phyloP scores from a whole-genome alignment of 1,140 invertebrate genomes.

The Drosophila dunni region DNA sequence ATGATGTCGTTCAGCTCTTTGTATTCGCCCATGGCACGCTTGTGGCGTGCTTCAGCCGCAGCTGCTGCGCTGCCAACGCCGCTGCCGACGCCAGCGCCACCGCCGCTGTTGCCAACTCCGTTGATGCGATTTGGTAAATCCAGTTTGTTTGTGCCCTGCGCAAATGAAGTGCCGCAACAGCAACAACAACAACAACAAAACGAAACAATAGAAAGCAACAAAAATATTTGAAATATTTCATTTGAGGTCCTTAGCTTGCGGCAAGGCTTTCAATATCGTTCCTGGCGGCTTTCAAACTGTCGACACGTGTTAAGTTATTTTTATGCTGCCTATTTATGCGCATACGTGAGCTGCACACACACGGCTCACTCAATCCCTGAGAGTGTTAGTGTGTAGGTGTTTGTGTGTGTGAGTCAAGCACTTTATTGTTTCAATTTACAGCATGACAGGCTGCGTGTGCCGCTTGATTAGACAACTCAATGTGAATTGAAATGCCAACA shows the following conservation, averaged over 20 bases:
- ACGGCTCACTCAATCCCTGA: slow-evolving; percentile 8
- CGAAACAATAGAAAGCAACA: slow-evolving; percentile 20
- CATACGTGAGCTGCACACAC: slow-evolving; percentile 68
- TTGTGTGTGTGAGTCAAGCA: slow-evolving; percentile 69
- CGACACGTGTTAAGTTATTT: slow-evolving; percentile 83
- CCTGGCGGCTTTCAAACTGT: slow-evolving; percentile 69
- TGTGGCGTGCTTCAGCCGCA: slow-evolving; percentile 63
- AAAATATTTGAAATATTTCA: slow-evolving; percentile 75
- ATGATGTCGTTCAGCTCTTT: slow-evolving; percentile 78
- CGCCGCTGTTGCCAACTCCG: slow-evolving; percentile 24
- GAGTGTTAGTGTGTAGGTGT: slow-evolving; percentile 8
- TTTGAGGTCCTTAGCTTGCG: slow-evolving; percentile 39
- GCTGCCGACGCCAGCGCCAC: slow-evolving; percentile 26
- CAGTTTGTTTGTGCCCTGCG: slow-evolving; percentile 76
- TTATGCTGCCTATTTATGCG: slow-evolving; percentile 81
- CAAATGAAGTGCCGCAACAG: slow-evolving; percentile 66
- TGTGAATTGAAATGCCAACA: slow-evolving; percentile 81
- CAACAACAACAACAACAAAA: slow-evolving; percentile 1
- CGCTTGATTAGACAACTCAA: slow-evolving; percentile 81
- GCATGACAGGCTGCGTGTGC: slow-evolving; percentile 62
- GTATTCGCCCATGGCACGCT: slow-evolving; percentile 76
- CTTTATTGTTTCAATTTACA: slow-evolving; percentile 83
- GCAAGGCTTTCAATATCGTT: slow-evolving; percentile 44
- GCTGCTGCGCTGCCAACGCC: slow-evolving; percentile 22
- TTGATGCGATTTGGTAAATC: slow-evolving; percentile 78